These are phyloP conservation scores for Pundamilia nyererei DNA, from an alignment of 2,113 vertebrate genomes.

Conservation along the genomic window DNA sequence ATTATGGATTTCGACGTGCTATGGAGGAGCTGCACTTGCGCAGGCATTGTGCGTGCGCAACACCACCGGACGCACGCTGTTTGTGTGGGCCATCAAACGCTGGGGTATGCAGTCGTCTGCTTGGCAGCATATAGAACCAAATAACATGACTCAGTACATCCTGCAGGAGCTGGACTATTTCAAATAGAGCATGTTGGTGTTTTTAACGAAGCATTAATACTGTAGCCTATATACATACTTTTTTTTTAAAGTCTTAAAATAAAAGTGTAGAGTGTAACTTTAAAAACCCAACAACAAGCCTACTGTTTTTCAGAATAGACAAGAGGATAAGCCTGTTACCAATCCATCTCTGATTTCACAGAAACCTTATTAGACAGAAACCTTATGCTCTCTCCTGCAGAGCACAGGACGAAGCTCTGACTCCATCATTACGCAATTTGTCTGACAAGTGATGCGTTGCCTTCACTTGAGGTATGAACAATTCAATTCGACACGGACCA, in stretches of 20 bases:
- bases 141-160: neutral
- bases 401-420: neutral
- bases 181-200: neutral
- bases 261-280: neutral
- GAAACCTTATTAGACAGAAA: neutral
- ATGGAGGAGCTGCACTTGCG: neutral
- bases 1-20: neutral
- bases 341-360: neutral
- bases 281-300: neutral
- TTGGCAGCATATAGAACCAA: neutral
- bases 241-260: neutral
- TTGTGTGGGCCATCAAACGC: neutral
- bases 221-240: neutral
- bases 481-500: slow-evolving; percentile 32
- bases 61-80: neutral
- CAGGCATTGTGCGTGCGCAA: neutral
- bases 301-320: neutral
- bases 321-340: neutral
- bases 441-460: slow-evolving; percentile 37
- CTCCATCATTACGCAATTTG: slow-evolving; percentile 22
- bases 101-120: neutral
- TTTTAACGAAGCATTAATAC: neutral
- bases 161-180: neutral
- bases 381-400: neutral
- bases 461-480: slow-evolving; percentile 15